Base-by-base conservation (phyloP, 2,888 invertebrate genomes). In the Loripinus fragilis region DNA sequence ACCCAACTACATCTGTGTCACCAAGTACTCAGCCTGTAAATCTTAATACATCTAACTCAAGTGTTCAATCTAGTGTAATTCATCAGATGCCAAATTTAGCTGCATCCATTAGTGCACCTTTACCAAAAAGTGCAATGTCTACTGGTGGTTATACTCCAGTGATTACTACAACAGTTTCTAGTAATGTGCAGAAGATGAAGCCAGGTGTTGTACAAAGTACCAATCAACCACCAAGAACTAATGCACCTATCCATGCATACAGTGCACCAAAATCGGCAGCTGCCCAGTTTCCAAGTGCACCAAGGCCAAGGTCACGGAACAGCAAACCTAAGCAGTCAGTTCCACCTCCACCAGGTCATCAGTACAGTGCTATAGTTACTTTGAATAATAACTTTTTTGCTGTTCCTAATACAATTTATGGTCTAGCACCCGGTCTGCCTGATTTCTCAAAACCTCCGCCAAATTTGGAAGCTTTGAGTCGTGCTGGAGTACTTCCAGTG, bases 261-360 rank as follows among this genome's bases (percentile, higher is more conserved):
- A 60, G 60, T 60, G 23, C 33, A 60, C 60, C 60, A 30, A 60
- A 33, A 60, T 33, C 60, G 17, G 20, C 33, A 1, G 20, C 33
- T 33, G 12, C 17, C 3, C 52, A 23, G 12, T 25, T 8, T 23
- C 52, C 52, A 25, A 20, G 20, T 48, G 33, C 60, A 60, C 33
- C 60, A 60, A 60, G 28, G n/a, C 60, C 60, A 17, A 60, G 60
- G 33, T 55, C 55, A n/a, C 60, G 60, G 2, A 60, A 17, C 33
- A 20, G 33, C 20, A 60, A 33, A 28, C 23, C 60, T 33, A 60
- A 60, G 20, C 60, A 60, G 33, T 33, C 10, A 10, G 1, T 20
- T 7, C 20, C 60, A n/a, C 12, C 33, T 8, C 10, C 60, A 7
- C 60, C 30, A 17, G 10, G 7, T 1, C 60, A 30, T 17, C 60